Conservation (phyloP, 2,888 invertebrate genomes). For the Schizaphis graminum region DNA sequence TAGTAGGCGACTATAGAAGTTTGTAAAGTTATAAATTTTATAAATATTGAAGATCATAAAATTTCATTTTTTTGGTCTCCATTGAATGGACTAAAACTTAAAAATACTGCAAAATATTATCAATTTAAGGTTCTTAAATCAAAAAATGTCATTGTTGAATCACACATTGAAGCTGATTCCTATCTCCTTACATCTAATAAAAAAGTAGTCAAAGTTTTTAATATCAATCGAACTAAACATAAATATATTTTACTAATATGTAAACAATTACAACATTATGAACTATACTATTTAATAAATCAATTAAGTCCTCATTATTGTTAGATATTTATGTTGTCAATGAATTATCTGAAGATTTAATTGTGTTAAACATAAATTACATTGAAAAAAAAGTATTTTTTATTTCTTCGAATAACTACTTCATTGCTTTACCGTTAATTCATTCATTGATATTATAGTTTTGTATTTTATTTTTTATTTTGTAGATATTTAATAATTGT, state of each 20-base stretch:
- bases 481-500: neutral
- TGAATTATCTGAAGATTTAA: neutral
- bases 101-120: neutral
- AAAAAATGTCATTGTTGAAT: neutral
- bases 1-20: too few species aligned
- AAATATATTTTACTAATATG: too few species aligned
- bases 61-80: neutral
- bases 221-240: too few species aligned
- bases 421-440: neutral
- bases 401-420: neutral
- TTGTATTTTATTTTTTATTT: neutral
- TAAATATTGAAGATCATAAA: neutral
- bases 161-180: neutral
- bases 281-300: too few species aligned
- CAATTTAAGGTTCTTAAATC: neutral
- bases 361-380: neutral
- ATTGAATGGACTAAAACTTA: conserved; percentile 1
- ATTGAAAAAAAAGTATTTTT: neutral
- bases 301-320: too few species aligned
- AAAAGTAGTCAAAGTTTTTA: too few species aligned
- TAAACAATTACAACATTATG: too few species aligned
- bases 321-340: too few species aligned
- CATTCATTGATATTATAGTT: neutral
- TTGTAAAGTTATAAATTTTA: too few species aligned
- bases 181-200: neutral